Conservation (phyloP, 2,888 invertebrate species). For the Hermaeophaga mercurialis region DNA sequence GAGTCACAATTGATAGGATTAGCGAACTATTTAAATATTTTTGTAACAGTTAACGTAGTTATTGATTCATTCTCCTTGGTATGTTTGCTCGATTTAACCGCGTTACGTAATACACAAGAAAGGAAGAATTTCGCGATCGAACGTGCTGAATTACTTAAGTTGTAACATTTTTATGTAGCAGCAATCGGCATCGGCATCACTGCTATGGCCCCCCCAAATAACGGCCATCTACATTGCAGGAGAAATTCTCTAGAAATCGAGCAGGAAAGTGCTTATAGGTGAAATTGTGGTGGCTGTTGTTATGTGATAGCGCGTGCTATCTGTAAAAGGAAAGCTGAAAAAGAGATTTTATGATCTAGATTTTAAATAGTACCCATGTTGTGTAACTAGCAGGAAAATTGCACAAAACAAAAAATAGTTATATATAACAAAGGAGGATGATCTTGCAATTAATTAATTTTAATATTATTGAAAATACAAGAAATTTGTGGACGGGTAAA, state of each 20-base stretch:
- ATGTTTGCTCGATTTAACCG: background rate
- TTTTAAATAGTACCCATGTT: too few species aligned
- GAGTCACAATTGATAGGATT: too few species aligned
- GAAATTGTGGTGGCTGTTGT: slow-evolving; percentile 45
- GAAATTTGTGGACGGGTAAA: too few species aligned
- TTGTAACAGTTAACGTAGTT: too few species aligned
- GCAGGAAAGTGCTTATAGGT: slow-evolving; percentile 49
- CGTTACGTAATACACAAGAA: slow-evolving; percentile 7
- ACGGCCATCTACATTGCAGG: slow-evolving; percentile 10
- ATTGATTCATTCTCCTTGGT: background rate
- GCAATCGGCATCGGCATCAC: background rate
- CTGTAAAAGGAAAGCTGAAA: too few species aligned
- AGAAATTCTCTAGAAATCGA: slow-evolving; percentile 55
- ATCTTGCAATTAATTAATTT: too few species aligned
- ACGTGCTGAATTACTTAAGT: slow-evolving; percentile 8
- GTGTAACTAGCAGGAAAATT: too few species aligned
- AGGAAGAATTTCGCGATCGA: slow-evolving; percentile 6
- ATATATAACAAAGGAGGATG: too few species aligned
- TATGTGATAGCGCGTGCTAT: slow-evolving; percentile 33
- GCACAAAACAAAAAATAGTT: too few species aligned
- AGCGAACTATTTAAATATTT: too few species aligned
- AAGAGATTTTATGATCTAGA: slow-evolving; percentile 44
- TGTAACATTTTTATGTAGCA: slow-evolving; percentile 2
- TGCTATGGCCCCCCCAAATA: slow-evolving; percentile 8
- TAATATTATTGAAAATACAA: too few species aligned